Evolutionary conservation across 2,888 invertebrate genomes (phyloP), one percentile per base, ranked within the genome.

Genomic region (Laspeyria flexula): DNA sequence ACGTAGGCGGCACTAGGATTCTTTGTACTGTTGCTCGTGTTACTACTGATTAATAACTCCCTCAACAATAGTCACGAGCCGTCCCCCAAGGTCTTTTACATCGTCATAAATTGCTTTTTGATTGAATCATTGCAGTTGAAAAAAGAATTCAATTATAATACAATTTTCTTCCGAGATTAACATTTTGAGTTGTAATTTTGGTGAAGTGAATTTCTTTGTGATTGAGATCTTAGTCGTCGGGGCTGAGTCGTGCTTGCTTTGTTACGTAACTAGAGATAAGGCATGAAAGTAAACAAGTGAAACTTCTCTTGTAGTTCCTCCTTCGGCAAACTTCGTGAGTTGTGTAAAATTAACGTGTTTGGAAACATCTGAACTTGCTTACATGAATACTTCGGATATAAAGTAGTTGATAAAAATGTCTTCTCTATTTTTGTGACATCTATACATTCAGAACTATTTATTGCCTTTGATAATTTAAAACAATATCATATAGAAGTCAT

Each of bases 1-100:
- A 74, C 72, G 80, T 79, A 77, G 82, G 80, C 72, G 77, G 70
- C 66, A 64, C 71, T 71, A 71, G 70, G 70, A 68, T 67, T 67
- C 73, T 71, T 67, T 54, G 54, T 60, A 65, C 60, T 73, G 66
- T 65, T 67, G 56, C 61, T 65, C 53, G 46, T 59, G 54, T 60
- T 54, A 64, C 55, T 39, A 45, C 60, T 67, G 60, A 71, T 68
- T 71, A 55, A 71, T 52, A 39, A 27, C 27, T 51, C 27, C 31
- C 33, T 39, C 47, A 27, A 35, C 42, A 48, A 44, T 56, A 45
- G 30, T 47, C 34, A 43, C 29, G 13, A 44, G 41, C 42, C 35
- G 53, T 37, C 39, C 42, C 27, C 52, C 47, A 52, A 53, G 54
- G 43, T 51, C 48, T 55, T 43, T 23, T 12, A 34, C 21, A 37